These are phyloP conservation scores for Pachycephus smyrnensis DNA, from an alignment of 2,888 invertebrate species.

Conservation along the genomic window DNA sequence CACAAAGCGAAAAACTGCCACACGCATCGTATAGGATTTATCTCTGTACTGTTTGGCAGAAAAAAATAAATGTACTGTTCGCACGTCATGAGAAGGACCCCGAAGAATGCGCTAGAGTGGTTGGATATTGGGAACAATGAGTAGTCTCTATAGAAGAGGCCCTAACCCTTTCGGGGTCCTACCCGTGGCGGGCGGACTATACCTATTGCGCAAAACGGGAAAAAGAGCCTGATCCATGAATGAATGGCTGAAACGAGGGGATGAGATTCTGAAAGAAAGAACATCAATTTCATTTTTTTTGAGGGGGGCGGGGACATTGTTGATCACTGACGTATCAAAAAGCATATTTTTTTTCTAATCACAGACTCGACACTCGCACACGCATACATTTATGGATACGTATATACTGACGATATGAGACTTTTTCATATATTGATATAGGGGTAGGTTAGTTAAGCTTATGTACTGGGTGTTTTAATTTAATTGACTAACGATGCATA, in stretches of 20 bases:
- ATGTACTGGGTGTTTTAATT: not conserved
- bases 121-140: not conserved
- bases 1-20: constrained; percentile 25
- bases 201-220: constrained; percentile 68
- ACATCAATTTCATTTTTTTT: constrained; percentile 58
- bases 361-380: constrained; percentile 6
- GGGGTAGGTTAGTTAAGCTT: not conserved
- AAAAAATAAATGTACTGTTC: constrained; percentile 40
- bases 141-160: not conserved
- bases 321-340: not conserved
- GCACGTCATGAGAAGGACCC: constrained; percentile 46
- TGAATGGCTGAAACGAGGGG: constrained; percentile 67
- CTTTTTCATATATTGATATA: not conserved
- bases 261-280: constrained; percentile 67
- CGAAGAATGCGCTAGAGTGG: constrained; percentile 28
- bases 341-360: not conserved
- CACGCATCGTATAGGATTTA: not conserved
- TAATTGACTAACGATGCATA: not conserved
- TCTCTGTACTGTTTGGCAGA: not conserved
- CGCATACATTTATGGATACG: constrained; percentile 4
- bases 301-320: not conserved
- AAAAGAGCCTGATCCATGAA: constrained; percentile 67
- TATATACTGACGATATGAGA: too few species aligned
- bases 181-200: constrained; percentile 48
- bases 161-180: constrained; percentile 40